These are phyloP conservation scores for Euspilapteryx auroguttella DNA, from an alignment of 2,888 invertebrate species.

Conservation along the genomic window DNA sequence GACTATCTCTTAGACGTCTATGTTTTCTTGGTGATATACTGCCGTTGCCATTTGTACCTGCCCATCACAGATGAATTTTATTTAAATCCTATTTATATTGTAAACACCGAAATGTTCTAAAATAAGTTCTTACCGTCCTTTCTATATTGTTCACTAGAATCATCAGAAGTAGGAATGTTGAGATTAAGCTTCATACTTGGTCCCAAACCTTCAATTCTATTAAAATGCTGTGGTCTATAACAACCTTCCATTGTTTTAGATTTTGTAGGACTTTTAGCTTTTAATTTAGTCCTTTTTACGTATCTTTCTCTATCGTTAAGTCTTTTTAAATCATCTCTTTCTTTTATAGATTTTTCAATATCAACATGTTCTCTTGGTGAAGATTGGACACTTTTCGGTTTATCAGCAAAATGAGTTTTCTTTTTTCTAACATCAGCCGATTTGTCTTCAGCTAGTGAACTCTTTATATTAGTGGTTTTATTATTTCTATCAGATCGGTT, in stretches of 20 bases:
- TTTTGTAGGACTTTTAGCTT: slow-evolving; percentile 52
- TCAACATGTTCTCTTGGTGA: slow-evolving; percentile 42
- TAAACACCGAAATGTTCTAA: no score
- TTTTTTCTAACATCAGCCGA: slow-evolving; percentile 33
- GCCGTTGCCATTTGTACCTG: slow-evolving; percentile 36
- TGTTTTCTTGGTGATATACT: slow-evolving; percentile 62
- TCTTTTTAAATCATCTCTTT: slow-evolving; percentile 39
- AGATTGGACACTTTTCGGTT: slow-evolving; percentile 38
- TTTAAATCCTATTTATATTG: no score
- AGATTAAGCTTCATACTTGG: slow-evolving; percentile 55
- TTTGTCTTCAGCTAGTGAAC: slow-evolving; percentile 44
- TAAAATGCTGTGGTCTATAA: slow-evolving; percentile 35
- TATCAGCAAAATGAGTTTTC: slow-evolving; percentile 51
- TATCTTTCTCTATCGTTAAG: slow-evolving; percentile 46
- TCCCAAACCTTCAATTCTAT: slow-evolving; percentile 52
- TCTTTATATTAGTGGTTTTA: slow-evolving; percentile 24
- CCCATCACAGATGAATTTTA: slow-evolving; percentile 3
- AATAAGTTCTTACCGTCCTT: slow-evolving; percentile 34
- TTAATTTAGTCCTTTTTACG: slow-evolving; percentile 47
- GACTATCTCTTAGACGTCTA: slow-evolving; percentile 66
- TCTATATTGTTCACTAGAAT: slow-evolving; percentile 60
- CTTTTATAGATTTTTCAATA: slow-evolving; percentile 37
- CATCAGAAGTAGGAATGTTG: slow-evolving; percentile 64
- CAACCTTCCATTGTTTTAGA: slow-evolving; percentile 30
- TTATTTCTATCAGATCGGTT: slow-evolving; percentile 27